Evolutionary conservation across 1,140 invertebrate genomes (phyloP).

Genomic region (Sarcophaga peregrina): DNA sequence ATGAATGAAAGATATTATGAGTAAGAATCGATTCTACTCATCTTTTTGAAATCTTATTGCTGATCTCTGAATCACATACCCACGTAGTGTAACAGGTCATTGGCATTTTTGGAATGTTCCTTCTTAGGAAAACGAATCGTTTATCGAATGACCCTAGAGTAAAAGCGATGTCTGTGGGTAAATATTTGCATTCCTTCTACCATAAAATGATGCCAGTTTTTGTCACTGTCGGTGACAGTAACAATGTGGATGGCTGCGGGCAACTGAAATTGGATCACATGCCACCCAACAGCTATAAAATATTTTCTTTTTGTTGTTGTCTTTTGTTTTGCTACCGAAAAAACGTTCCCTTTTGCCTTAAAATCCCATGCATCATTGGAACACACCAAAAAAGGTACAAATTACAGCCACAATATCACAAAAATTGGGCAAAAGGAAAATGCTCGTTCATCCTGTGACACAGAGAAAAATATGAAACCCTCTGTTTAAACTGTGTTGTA

Average conservation of each 20-base stretch:
- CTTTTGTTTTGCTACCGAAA: too few relatives aligned
- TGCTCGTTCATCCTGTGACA: too few relatives aligned
- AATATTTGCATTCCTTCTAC: neutral
- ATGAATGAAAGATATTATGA: too few relatives aligned
- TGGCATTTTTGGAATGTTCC: too few relatives aligned
- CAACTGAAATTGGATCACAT: neutral
- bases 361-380: neutral
- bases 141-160: neutral
- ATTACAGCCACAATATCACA: neutral
- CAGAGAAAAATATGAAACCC: neutral
- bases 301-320: slow-evolving; percentile 8
- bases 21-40: too few relatives aligned
- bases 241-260: neutral
- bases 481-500: neutral
- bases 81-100: too few relatives aligned
- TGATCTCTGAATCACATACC: too few relatives aligned
- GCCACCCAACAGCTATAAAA: slow-evolving; percentile 17
- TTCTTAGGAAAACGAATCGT: too few relatives aligned
- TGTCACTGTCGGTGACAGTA: neutral
- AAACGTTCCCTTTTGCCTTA: neutral
- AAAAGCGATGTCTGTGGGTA: neutral
- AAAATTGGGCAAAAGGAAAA: neutral
- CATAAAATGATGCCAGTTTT: neutral
- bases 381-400: neutral
- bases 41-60: too few relatives aligned